Evolutionary conservation across 2,888 invertebrate species (phyloP).

Genomic region (Acanthopleura granulata): DNA sequence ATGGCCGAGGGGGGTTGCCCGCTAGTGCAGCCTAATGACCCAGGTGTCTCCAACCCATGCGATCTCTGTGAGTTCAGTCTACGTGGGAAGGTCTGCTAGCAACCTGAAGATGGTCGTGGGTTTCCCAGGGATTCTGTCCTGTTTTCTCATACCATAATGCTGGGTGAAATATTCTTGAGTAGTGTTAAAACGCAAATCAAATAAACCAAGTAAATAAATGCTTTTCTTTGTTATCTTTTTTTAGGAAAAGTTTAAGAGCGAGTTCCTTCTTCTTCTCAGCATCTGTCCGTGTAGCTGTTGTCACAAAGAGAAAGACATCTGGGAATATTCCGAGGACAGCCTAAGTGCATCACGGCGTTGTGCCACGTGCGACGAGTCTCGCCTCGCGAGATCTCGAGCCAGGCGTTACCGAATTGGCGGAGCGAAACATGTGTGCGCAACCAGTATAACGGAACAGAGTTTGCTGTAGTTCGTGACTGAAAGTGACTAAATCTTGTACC

Average conservation of each 20-base stretch:
- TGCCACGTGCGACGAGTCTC: conserved; percentile 1
- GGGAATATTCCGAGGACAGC: conserved; percentile 12
- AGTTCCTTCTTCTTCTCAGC: conserved; percentile 38
- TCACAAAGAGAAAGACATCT: conserved; percentile 17
- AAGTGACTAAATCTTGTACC: no score
- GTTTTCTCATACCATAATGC: not conserved
- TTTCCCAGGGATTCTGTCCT: no score
- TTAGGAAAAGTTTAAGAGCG: conserved; percentile 49
- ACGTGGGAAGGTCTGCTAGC: no score
- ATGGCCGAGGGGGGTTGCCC: no score
- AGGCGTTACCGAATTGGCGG: conserved; percentile 12
- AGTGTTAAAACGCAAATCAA: no score
- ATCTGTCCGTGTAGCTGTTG: conserved; percentile 31
- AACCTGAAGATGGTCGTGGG: no score
- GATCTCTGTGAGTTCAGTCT: no score
- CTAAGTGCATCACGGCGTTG: not conserved
- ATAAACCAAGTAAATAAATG: no score
- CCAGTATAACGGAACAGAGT: conserved; percentile 13
- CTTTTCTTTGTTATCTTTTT: conserved; percentile 16
- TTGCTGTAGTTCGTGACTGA: not conserved
- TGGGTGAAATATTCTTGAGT: no score
- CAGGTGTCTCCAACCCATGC: no score
- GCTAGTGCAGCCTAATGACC: no score
- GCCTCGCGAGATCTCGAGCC: not conserved
- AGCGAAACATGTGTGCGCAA: not conserved